Base-by-base conservation (phyloP, 2,113 vertebrate species). In the Scomber scombrus region DNA sequence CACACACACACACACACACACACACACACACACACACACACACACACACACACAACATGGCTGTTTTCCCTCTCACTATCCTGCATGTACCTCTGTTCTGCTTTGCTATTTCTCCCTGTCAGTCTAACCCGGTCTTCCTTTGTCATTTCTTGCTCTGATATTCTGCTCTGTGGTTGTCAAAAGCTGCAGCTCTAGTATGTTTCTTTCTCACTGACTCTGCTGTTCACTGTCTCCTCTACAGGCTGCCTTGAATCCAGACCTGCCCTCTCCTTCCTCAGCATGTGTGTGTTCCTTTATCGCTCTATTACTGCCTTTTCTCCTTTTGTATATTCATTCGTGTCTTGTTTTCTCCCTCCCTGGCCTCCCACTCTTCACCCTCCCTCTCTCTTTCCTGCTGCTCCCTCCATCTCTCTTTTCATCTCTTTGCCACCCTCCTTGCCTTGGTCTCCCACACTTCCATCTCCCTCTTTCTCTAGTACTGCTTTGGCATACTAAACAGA, bases 401-500 rank as follows among this genome's bases (percentile, higher is more conserved):
- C 45, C 50, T 51, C 62, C 43, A 16, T 50, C 52, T 54, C 47
- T 40, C 11, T 51, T 60, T 40, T 83, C 76, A 78, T 89, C 64
- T 77, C 73, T 66, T 68, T 64, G n/a, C 72, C 77, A 69, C 75
- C 72, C 65, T 86, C 72, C 76, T 51, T 56, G 64, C 69, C 72
- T 79, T 69, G 3, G 16, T 85, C 85, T 87, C 84, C 75, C 80
- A 68, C 81, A 71, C 75, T 65, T 64, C 66, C 75, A 71, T 50
- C 78, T 29, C 61, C 60, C 66, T 84, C 69, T 69, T 71, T 75
- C 80, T 85, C 86, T 72, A 49, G 68, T 70, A 87, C 90, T 87
- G 92, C 94, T 63, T 80, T 87, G 90, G 96, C 95, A 97, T 98
- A 96, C 96, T 97, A 97, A 99, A 96, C 75, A 94, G 90, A 90